Conservation (phyloP, 2,888 invertebrate genomes). For the Ecdyonurus torrentis region DNA sequence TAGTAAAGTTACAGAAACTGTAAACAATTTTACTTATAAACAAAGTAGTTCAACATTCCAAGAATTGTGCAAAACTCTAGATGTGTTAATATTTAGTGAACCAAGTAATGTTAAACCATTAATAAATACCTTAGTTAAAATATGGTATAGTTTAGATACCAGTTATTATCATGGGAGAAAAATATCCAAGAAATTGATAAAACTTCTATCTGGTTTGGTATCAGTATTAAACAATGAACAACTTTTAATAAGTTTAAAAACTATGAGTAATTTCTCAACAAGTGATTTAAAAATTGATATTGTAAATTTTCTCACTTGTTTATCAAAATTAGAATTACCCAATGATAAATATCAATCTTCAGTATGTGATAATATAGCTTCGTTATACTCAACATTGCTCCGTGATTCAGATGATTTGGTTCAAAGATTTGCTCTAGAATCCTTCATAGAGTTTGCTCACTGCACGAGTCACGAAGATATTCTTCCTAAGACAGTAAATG, state of each 20-base stretch:
- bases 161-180: not conserved
- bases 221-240: not conserved
- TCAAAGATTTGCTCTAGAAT: not conserved
- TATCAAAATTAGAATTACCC: not conserved
- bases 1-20: not conserved
- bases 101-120: not conserved
- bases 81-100: not conserved
- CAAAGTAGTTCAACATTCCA: not conserved
- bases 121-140: not conserved
- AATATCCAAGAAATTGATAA: not conserved
- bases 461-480: not conserved
- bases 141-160: not conserved
- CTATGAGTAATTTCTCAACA: not conserved
- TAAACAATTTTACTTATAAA: not conserved
- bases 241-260: not conserved
- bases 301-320: not conserved
- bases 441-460: not conserved
- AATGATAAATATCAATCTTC: not conserved
- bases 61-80: not conserved
- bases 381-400: not conserved
- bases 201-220: not conserved
- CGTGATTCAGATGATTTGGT: not conserved
- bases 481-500: not conserved
- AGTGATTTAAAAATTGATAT: not conserved
- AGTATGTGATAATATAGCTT: not conserved